A percentile compares a stretch with the other conserved stretches of the same genome.
These are phyloP conservation scores for Molorchus minor DNA, from an alignment of 2,888 invertebrate genomes.

Conservation along the genomic window DNA sequence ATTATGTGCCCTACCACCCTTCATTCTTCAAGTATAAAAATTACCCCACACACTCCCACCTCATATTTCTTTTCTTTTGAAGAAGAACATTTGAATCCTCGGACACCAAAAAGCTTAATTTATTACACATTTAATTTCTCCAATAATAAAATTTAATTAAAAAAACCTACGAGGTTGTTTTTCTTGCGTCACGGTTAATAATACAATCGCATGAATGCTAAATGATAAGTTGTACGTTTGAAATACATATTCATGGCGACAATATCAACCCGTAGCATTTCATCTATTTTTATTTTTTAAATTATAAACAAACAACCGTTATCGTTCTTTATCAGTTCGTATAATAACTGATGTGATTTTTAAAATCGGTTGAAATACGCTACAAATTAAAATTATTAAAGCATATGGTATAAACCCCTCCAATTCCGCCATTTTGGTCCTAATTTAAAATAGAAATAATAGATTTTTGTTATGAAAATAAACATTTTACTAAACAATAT, in stretches of 20 bases:
- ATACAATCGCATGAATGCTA: slow-evolving; percentile 1
- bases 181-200: slow-evolving; percentile 10
- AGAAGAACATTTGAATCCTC: no score
- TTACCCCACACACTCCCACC: no score
- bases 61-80: no score
- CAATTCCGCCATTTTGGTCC: no score
- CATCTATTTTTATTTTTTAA: not conserved
- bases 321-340: not conserved
- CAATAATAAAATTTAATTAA: not conserved
- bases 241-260: not conserved
- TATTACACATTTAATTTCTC: not conserved
- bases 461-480: not conserved
- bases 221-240: slow-evolving; percentile 1
- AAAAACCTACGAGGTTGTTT: not conserved
- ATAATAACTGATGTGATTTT: not conserved
- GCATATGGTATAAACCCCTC: not conserved
- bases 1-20: no score
- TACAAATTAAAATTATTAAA: not conserved
- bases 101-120: no score
- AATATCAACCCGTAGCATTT: not conserved
- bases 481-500: not conserved
- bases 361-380: not conserved
- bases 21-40: no score
- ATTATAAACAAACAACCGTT: not conserved
- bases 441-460: no score